Percentiles rank a stretch among this genome's conserved stretches.
Conservation (phyloP, 2,113 vertebrate genomes). For the Megalops atlanticus region DNA sequence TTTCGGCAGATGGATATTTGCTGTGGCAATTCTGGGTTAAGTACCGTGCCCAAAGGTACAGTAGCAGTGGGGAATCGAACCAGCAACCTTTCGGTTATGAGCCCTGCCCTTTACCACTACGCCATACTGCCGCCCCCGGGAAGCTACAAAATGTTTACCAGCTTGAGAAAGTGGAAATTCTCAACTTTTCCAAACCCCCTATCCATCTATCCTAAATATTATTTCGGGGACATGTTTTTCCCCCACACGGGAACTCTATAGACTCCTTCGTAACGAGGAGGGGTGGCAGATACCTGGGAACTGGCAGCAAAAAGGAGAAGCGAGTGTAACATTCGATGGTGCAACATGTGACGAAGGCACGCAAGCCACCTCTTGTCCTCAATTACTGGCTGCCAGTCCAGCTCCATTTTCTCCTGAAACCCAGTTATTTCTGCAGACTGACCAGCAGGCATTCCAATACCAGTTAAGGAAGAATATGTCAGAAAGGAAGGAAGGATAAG, state of each 20-base stretch:
- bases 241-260: background rate
- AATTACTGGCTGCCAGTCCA: background rate
- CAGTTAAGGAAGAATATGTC: slow-evolving; percentile 35
- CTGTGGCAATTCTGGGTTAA: too few relatives aligned
- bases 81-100: too few relatives aligned
- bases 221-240: too few relatives aligned
- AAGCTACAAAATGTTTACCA: too few relatives aligned
- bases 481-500: background rate
- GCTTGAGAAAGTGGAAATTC: too few relatives aligned
- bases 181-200: background rate
- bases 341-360: background rate
- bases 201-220: background rate
- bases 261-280: background rate
- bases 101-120: too few relatives aligned
- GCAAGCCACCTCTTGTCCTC: background rate
- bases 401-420: background rate
- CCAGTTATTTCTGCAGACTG: background rate
- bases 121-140: too few relatives aligned
- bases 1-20: too few relatives aligned
- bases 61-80: too few relatives aligned
- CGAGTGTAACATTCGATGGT: background rate
- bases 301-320: background rate
- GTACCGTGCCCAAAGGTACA: too few relatives aligned
- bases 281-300: background rate
- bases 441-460: slow-evolving; percentile 17